Percentiles rank a stretch among this genome's conserved stretches.
Evolutionary conservation across 2,113 vertebrate species (phyloP).

Genomic region (Xenopus tropicalis): UCB_Xtro_10.0 CM004451.2:30491001-30491500

Average conservation of each 20-base stretch:
- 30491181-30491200: not conserved
- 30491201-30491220: not conserved
- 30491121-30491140: too few relatives aligned
- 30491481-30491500: slow-evolving; percentile 27
- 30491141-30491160: too few relatives aligned
- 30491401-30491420: slow-evolving; percentile 29
- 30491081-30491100: too few relatives aligned
- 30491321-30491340: slow-evolving; percentile 32
- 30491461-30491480: slow-evolving; percentile 28
- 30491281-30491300: slow-evolving; percentile 27
- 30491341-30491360: slow-evolving; percentile 32
- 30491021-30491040: too few relatives aligned
- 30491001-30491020: too few relatives aligned
- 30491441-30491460: not conserved
- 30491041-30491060: too few relatives aligned
- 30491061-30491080: too few relatives aligned
- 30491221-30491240: not conserved
- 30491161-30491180: too few relatives aligned
- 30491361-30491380: slow-evolving; percentile 36
- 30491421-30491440: slow-evolving; percentile 27
- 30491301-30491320: slow-evolving; percentile 44
- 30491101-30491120: too few relatives aligned
- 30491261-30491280: slow-evolving; percentile 28
- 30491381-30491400: slow-evolving; percentile 29
- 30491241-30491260: not conserved